These are phyloP conservation scores for Drosophila pandora DNA, from an alignment of 1,140 invertebrate genomes.

Conservation along the genomic window DNA sequence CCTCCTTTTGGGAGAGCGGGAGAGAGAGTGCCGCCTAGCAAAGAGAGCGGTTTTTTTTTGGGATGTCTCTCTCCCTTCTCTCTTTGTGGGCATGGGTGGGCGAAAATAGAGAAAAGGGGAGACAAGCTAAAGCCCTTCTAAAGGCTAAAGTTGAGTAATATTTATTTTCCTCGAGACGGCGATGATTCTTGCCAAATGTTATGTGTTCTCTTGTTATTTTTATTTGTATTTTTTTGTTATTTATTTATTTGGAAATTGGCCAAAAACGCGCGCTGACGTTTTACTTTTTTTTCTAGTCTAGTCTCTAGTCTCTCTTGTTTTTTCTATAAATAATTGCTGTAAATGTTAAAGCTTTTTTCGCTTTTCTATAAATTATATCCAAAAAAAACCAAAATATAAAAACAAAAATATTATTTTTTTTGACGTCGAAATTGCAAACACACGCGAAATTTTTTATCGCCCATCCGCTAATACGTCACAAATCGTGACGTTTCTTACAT, in stretches of 20 bases:
- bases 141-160: constrained; percentile 21
- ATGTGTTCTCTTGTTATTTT: constrained; percentile 46
- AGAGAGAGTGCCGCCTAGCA: too few species aligned
- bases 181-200: constrained; percentile 48
- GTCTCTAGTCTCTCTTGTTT: neutral
- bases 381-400: neutral
- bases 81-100: constrained; percentile 13
- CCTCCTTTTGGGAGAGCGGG: constrained; percentile 57
- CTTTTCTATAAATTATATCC: constrained; percentile 2
- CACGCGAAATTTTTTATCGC: constrained; percentile 73
- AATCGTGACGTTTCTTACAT: constrained; percentile 67
- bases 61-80: neutral
- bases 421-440: constrained; percentile 57
- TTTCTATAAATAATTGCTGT: constrained; percentile 42
- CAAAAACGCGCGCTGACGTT: constrained; percentile 34
- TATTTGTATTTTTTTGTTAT: neutral
- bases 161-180: constrained; percentile 16
- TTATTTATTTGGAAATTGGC: constrained; percentile 13
- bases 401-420: too few species aligned
- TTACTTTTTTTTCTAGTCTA: neutral
- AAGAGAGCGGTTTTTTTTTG: constrained; percentile 12
- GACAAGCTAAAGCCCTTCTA: too few species aligned
- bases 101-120: neutral
- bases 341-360: constrained; percentile 26
- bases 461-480: constrained; percentile 67